phyloP scores from a whole-genome alignment of 2,113 vertebrate species.

The Anolis carolinensis region DNA sequence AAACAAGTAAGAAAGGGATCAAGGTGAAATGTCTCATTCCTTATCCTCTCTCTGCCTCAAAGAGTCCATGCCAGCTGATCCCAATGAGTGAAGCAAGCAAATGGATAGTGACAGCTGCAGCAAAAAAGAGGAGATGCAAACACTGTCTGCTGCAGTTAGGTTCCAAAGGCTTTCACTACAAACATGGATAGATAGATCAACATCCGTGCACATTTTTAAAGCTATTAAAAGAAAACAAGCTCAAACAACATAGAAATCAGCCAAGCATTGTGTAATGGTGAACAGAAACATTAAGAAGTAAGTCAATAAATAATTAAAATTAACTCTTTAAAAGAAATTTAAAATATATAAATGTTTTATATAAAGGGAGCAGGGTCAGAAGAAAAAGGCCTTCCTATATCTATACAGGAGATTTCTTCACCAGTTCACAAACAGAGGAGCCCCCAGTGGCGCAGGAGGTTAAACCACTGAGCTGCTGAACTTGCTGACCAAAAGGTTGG shows the following conservation, averaged over 20 bases:
- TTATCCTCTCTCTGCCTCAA: background rate
- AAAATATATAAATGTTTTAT: background rate
- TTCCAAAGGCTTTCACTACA: background rate
- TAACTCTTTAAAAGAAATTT: background rate
- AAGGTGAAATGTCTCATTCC: too few relatives aligned
- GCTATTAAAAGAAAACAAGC: background rate
- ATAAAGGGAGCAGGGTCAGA: background rate
- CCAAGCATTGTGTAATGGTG: background rate
- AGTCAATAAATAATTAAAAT: conserved; percentile 2
- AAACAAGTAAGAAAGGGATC: background rate
- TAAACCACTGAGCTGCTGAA: too few relatives aligned
- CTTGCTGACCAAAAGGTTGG: too few relatives aligned
- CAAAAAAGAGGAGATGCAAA: background rate
- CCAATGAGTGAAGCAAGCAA: background rate
- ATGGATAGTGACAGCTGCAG: background rate
- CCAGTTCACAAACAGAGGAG: background rate
- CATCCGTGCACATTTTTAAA: background rate
- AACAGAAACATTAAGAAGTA: conserved; percentile 7
- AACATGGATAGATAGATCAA: background rate
- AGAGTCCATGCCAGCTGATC: background rate
- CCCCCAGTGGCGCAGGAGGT: too few relatives aligned
- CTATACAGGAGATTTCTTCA: background rate
- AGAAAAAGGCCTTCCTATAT: background rate
- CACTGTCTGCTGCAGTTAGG: background rate
- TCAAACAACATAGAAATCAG: background rate